Conservation (phyloP, 2,797 vertebrate genomes). For the Enteromius anoplus region DNA sequence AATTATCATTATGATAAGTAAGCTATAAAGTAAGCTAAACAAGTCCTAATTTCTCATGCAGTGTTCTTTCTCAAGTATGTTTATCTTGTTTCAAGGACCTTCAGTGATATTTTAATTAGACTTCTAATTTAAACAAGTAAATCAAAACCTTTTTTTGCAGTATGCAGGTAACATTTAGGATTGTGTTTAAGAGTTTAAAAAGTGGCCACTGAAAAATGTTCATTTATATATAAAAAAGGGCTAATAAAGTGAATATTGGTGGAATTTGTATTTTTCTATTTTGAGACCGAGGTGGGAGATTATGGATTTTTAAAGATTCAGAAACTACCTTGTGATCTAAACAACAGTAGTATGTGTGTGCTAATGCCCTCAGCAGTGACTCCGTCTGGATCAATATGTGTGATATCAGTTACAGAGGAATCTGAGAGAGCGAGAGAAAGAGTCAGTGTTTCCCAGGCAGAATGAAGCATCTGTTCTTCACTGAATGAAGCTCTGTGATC, state of each 20-base stretch:
- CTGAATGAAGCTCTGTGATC: constrained; percentile 15
- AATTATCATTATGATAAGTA: background rate
- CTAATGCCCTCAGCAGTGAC: background rate
- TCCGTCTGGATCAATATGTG: background rate
- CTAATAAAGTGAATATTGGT: background rate
- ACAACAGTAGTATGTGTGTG: background rate
- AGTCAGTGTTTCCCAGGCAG: background rate
- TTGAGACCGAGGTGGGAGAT: background rate
- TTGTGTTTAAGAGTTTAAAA: background rate
- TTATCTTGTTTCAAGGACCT: background rate
- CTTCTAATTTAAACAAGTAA: background rate
- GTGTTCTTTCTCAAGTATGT: background rate
- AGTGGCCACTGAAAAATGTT: background rate
- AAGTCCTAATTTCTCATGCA: background rate
- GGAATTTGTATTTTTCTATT: background rate
- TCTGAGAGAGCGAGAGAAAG: background rate
- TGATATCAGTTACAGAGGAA: background rate
- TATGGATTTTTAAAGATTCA: background rate
- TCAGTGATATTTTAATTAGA: background rate
- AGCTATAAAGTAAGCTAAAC: background rate
- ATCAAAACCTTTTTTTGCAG: background rate
- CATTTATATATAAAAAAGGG: no score
- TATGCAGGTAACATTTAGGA: background rate
- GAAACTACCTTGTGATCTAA: background rate
- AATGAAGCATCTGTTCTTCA: background rate